Conservation (phyloP, 2,113 vertebrate genomes). For the Pogonocichla stellata region DNA sequence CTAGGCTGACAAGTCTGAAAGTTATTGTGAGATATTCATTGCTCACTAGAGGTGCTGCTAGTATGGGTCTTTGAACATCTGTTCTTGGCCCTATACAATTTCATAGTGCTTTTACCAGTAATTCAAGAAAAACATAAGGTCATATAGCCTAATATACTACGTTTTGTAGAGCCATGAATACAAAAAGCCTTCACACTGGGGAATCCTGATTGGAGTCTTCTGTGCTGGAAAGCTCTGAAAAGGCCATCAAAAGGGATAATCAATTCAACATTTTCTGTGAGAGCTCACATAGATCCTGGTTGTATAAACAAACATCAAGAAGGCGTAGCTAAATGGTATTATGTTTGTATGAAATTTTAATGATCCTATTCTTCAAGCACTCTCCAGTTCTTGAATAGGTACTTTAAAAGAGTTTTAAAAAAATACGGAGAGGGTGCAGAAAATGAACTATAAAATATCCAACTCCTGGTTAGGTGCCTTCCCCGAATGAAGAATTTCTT, state of each 20-base stretch:
- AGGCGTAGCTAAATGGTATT: not conserved
- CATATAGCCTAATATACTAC: not conserved
- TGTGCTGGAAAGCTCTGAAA: not conserved
- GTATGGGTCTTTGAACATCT: conserved; percentile 28
- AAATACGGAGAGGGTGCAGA: not conserved
- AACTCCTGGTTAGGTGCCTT: not conserved
- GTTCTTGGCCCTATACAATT: not conserved
- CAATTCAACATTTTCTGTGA: not conserved
- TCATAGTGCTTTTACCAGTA: not conserved
- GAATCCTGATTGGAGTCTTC: not conserved
- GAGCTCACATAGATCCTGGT: not conserved
- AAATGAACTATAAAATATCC: not conserved
- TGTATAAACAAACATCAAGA: conserved; percentile 5
- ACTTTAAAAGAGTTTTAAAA: not conserved
- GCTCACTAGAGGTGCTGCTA: conserved; percentile 19
- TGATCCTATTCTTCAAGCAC: not conserved
- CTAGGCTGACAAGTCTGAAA: conserved; percentile 8
- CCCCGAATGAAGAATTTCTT: not conserved
- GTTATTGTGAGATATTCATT: conserved; percentile 14
- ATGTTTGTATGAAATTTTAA: conserved; percentile 11
- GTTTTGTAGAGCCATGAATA: not conserved
- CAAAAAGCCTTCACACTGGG: not conserved
- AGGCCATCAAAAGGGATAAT: not conserved
- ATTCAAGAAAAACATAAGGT: not conserved
- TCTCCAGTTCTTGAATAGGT: not conserved